phyloP scores from a whole-genome alignment of 1,140 invertebrate genomes.

The Conus ventricosus region DNA sequence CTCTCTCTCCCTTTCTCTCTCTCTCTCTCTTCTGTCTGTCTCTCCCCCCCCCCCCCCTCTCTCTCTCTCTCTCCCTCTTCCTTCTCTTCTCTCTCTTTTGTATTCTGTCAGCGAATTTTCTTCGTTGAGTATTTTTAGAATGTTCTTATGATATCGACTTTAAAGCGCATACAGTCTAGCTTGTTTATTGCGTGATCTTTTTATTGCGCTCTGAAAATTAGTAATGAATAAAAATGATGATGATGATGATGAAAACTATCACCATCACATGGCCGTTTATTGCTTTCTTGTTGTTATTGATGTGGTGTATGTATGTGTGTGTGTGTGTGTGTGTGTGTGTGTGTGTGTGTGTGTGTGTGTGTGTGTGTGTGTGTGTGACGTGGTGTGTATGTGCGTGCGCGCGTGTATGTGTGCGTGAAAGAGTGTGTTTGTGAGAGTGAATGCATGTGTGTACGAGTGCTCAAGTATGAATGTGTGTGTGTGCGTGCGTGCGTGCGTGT shows the following conservation, averaged over 20 bases:
- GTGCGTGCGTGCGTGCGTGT: no score
- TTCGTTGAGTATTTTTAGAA: neutral
- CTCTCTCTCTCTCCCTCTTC: no score
- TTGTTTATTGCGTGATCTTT: neutral
- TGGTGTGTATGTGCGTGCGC: neutral
- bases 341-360: conserved; percentile 6
- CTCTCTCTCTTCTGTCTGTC: no score
- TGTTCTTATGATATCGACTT: neutral
- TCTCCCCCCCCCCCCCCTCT: no score
- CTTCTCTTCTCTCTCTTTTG: neutral
- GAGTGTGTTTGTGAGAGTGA: no score
- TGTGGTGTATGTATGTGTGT: no score
- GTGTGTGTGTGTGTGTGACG: conserved; percentile 6
- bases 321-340: conserved; percentile 6
- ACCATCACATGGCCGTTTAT: neutral
- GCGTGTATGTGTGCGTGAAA: no score
- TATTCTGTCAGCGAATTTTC: neutral
- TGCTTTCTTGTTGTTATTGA: neutral
- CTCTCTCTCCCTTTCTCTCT: no score
- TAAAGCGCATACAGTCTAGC: neutral
- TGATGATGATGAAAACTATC: neutral
- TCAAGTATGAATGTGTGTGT: no score
- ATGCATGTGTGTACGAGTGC: no score
- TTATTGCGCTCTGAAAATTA: no score
- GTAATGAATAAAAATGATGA: neutral